Base-by-base conservation (phyloP, 2,113 vertebrate species). In the Pseudolaguvia tuberculata region DNA sequence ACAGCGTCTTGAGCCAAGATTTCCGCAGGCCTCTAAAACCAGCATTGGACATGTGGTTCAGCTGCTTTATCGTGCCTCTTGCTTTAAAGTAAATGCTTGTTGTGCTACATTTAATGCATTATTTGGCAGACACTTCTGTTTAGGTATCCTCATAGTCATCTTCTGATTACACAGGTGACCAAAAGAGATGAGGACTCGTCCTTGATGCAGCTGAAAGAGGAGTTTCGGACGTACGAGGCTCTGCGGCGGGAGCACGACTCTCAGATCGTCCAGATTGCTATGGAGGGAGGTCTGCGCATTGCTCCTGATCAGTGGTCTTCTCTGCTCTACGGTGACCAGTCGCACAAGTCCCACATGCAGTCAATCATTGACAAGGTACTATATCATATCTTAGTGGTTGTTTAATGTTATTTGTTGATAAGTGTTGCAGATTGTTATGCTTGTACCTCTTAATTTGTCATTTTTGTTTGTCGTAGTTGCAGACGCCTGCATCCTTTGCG, bases 231-330 rank as follows among this genome's bases (percentile, higher is more conserved):
- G 0, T 99, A 99, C 0, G 97, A 99, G 83, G 97, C 97, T 50
- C 88, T 99, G 83, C 85, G 97, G 17, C 88, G 97, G 23, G 97
- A 99, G n/a, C 97, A 99, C 0, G 97, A 99, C 85, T 98, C 97
- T 39, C 97, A 99, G 88, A 99, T 99, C 48, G 96, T 99, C 72
- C 97, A 99, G 56, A 99, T 99, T 57, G 97, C 97, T 11, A 99
- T 99, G 97, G 97, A 99, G 72, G 97, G 95, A 6, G 97, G 97
- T 14, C 86, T 99, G 78, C 94, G 97, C 66, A 99, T 99, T n/a
- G 97, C 97, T 14, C 97, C 97, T 0, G 97, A 99, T 87, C 97
- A 99, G 79, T 99, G 97, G 97, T 99, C 97, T 76, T 99, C 97
- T 0, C 87, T 99, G 75, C 87, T 99, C 0, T 99, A 99, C 0